Percentiles rank a stretch among this genome's conserved stretches.
These are phyloP conservation scores for Lysiphlebus fabarum DNA, from an alignment of 1,140 invertebrate genomes.

Conservation along the genomic window DNA sequence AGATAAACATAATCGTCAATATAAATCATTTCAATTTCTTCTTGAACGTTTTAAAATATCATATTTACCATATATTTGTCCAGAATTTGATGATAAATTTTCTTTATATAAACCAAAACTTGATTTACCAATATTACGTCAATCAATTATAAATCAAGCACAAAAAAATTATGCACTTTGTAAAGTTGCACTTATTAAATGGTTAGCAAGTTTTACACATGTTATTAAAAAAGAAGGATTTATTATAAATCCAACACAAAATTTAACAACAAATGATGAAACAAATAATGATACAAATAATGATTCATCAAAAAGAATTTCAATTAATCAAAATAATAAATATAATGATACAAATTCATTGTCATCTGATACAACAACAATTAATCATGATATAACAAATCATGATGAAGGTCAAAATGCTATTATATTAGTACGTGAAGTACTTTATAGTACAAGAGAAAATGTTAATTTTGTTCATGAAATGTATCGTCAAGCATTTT, in stretches of 20 bases:
- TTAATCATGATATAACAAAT: conserved; percentile 38
- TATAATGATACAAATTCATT: conserved; percentile 41
- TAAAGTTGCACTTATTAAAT: conserved; percentile 83
- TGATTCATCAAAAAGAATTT: conserved; percentile 47
- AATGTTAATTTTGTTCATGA: conserved; percentile 96
- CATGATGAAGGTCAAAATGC: conserved; percentile 45
- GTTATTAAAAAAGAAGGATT: conserved; percentile 62
- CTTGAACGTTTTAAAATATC: conserved; percentile 89
- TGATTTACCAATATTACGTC: conserved; percentile 61
- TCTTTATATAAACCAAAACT: conserved; percentile 81
- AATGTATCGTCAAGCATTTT: conserved; percentile 88
- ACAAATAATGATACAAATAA: conserved; percentile 43
- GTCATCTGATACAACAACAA: conserved; percentile 36
- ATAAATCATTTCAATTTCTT: conserved; percentile 84
- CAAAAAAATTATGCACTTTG: conserved; percentile 69
- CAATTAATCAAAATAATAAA: conserved; percentile 39
- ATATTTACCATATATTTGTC: conserved; percentile 88
- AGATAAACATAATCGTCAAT: conserved; percentile 74
- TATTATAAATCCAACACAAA: conserved; percentile 43
- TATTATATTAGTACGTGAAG: conserved; percentile 72
- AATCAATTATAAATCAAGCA: conserved; percentile 50
- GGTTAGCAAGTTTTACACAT: conserved; percentile 83
- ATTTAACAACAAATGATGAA: conserved; percentile 46
- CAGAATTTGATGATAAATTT: conserved; percentile 78
- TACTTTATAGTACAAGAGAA: conserved; percentile 82